phyloP scores from a whole-genome alignment of 2,797 vertebrate species.

The Yasuhikotakia modesta region DNA sequence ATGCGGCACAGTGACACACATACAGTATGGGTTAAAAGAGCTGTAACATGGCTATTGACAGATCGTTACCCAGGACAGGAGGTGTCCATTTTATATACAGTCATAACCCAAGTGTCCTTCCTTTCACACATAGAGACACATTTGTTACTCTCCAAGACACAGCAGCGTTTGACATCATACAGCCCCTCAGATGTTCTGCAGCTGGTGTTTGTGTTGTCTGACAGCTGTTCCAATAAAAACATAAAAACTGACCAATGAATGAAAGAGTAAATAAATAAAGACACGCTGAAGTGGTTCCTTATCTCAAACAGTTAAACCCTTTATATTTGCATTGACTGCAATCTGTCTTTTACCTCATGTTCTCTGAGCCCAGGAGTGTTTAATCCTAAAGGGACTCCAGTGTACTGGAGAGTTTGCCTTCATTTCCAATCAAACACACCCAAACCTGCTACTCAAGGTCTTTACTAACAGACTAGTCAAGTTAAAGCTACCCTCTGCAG shows the following conservation, averaged over 20 bases:
- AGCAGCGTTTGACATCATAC: background rate
- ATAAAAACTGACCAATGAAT: background rate
- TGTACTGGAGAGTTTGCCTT: too few species aligned
- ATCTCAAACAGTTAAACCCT: background rate
- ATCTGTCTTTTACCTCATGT: background rate
- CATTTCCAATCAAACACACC: too few species aligned
- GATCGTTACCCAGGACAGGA: background rate
- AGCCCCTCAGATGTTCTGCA: constrained; percentile 21
- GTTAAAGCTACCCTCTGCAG: too few species aligned
- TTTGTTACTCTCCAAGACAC: constrained; percentile 9
- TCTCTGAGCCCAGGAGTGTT: background rate
- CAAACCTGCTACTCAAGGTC: too few species aligned
- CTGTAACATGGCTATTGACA: too few species aligned
- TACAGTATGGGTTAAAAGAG: too few species aligned
- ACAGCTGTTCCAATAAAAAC: constrained; percentile 27
- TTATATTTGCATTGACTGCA: background rate
- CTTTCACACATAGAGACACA: constrained; percentile 5
- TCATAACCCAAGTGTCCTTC: background rate
- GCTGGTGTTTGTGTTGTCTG: constrained; percentile 7
- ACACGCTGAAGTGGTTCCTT: constrained; percentile 19
- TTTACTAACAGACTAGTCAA: too few species aligned
- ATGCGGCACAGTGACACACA: background rate
- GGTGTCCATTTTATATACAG: background rate
- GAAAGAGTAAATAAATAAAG: constrained; percentile 26
- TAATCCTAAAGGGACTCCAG: too few species aligned